phyloP scores from a whole-genome alignment of 2,113 vertebrate genomes.

The Callaeas wilsoni region DNA sequence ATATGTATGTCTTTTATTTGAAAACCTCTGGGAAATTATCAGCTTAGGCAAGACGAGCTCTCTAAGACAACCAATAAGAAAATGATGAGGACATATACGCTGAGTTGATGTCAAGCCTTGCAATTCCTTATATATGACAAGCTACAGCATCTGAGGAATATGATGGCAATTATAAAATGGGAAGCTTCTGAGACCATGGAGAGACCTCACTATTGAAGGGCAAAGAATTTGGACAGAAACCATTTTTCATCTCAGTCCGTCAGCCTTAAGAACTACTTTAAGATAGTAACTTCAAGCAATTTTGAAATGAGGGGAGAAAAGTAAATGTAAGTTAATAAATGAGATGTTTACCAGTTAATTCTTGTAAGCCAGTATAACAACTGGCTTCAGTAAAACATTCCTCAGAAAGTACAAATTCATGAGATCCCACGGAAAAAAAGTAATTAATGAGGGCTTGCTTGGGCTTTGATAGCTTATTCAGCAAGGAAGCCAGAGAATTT shows the following conservation, averaged over 20 bases:
- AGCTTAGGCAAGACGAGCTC: conserved; percentile 8
- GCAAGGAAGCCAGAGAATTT: background rate
- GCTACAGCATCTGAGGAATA: background rate
- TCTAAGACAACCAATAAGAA: conserved; percentile 15
- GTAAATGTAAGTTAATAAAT: background rate
- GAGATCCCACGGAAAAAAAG: background rate
- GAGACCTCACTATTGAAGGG: background rate
- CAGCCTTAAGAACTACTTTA: background rate
- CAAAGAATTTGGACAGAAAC: background rate
- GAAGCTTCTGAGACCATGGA: background rate
- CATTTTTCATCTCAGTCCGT: background rate
- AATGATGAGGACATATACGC: fast-evolving
- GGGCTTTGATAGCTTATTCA: background rate
- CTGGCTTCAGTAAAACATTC: background rate
- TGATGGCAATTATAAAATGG: background rate
- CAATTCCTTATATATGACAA: background rate
- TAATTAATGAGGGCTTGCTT: background rate
- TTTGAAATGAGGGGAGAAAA: background rate
- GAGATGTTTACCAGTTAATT: background rate
- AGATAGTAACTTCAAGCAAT: background rate
- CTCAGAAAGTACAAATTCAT: background rate
- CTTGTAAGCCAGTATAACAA: background rate
- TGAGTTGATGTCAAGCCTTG: background rate
- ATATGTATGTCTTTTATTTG: conserved; percentile 10
- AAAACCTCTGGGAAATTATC: conserved; percentile 25